These are phyloP conservation scores for Heterocephalus glaber DNA, from an alignment of 2,113 vertebrate species.

Conservation along the genomic window DNA sequence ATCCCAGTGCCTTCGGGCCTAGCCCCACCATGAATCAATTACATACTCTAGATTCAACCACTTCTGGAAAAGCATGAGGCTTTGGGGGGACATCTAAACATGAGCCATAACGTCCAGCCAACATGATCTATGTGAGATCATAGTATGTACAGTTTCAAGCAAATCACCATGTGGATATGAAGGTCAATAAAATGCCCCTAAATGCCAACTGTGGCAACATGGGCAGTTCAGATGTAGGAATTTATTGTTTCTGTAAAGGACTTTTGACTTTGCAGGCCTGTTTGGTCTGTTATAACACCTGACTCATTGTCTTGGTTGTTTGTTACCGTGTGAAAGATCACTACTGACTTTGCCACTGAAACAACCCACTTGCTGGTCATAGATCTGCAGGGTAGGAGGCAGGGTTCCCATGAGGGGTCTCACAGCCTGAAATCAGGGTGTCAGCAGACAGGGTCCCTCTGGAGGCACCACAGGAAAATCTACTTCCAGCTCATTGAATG, in stretches of 20 bases:
- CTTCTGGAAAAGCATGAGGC: too few relatives aligned
- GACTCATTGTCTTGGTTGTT: background rate
- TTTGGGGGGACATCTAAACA: too few relatives aligned
- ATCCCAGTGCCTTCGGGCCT: too few relatives aligned
- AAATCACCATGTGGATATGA: background rate
- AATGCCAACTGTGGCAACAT: accelerated
- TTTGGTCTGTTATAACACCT: background rate
- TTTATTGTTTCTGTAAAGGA: background rate
- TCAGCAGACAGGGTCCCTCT: background rate
- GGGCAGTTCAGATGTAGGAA: background rate
- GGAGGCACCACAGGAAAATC: background rate
- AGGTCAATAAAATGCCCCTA: background rate
- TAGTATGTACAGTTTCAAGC: accelerated
- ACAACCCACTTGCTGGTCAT: background rate
- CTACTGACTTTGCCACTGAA: background rate
- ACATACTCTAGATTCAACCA: too few relatives aligned
- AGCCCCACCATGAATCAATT: too few relatives aligned
- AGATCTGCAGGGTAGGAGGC: background rate
- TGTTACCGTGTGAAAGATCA: background rate
- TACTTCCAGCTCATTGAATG: background rate
- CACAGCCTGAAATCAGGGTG: background rate
- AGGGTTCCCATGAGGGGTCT: background rate
- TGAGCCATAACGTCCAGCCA: background rate
- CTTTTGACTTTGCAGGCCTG: background rate
- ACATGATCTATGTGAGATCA: background rate